These are phyloP conservation scores for Mirounga angustirostris DNA, from an alignment of 2,113 vertebrate genomes.

Conservation along the genomic window DNA sequence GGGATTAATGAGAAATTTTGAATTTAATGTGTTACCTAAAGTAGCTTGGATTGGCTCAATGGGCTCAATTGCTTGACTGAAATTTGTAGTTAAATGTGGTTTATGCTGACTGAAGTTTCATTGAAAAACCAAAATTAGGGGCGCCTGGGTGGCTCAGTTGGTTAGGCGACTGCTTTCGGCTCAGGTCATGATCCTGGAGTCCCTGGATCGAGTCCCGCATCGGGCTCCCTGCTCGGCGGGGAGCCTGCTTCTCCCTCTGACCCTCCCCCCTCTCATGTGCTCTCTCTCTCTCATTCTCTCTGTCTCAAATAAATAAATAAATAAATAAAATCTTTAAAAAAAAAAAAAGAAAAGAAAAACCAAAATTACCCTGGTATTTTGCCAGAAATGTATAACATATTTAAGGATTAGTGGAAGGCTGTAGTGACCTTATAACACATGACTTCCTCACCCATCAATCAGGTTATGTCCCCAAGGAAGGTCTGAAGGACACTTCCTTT, in stretches of 20 bases:
- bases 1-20: not conserved
- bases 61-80: not conserved
- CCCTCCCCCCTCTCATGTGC: no score
- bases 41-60: not conserved
- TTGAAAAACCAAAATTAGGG: not conserved
- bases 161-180: no score
- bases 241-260: no score
- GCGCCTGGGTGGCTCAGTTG: no score
- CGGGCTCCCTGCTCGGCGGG: no score
- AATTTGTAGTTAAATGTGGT: slow-evolving; percentile 12
- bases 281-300: no score
- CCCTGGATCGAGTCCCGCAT: no score
- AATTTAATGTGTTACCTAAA: slow-evolving; percentile 2
- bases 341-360: not conserved
- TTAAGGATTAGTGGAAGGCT: not conserved
- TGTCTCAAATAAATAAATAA: no score
- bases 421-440: not conserved
- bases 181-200: no score
- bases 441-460: not conserved
- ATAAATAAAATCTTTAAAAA: no score
- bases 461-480: not conserved
- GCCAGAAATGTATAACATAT: not conserved
- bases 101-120: not conserved
- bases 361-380: not conserved
- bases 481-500: not conserved